Evolutionary conservation across 2,888 invertebrate genomes (phyloP).

Genomic region (Hydriomena furcata): DNA sequence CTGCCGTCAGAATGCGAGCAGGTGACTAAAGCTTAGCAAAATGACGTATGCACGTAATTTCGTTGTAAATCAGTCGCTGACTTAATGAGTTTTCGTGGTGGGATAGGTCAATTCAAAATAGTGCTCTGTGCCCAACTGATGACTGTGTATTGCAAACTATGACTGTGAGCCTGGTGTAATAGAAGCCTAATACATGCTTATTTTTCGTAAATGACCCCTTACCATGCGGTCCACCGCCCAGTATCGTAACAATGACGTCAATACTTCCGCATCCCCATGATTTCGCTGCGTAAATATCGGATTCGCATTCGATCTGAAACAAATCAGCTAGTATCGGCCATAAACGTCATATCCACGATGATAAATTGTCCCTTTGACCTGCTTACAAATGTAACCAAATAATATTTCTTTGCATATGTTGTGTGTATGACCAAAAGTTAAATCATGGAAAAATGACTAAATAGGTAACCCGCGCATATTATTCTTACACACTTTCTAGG

Average conservation of each 20-base stretch:
- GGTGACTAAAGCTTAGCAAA: too few relatives aligned
- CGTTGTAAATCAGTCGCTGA: too few relatives aligned
- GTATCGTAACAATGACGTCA: constrained; percentile 35
- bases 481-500: too few relatives aligned
- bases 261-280: constrained; percentile 45
- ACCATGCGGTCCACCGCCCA: constrained; percentile 24
- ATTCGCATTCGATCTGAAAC: constrained; percentile 65
- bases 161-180: too few relatives aligned
- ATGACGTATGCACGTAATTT: too few relatives aligned
- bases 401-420: constrained; percentile 38
- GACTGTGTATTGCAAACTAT: too few relatives aligned
- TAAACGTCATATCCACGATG: constrained; percentile 63
- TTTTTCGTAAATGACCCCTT: constrained; percentile 6
- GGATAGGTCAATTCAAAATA: too few relatives aligned
- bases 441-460: constrained; percentile 29
- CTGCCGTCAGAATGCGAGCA: too few relatives aligned
- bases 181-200: not conserved
- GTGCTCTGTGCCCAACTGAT: too few relatives aligned
- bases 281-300: constrained; percentile 59
- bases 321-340: constrained; percentile 63
- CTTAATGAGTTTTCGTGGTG: too few relatives aligned
- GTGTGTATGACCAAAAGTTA: constrained; percentile 36
- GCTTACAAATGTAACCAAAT: constrained; percentile 54
- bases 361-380: constrained; percentile 63
- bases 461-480: not conserved